Evolutionary conservation across 2,797 vertebrate genomes (phyloP), one percentile per base, ranked within the genome.

Genomic region (Poecilia velifera): DNA sequence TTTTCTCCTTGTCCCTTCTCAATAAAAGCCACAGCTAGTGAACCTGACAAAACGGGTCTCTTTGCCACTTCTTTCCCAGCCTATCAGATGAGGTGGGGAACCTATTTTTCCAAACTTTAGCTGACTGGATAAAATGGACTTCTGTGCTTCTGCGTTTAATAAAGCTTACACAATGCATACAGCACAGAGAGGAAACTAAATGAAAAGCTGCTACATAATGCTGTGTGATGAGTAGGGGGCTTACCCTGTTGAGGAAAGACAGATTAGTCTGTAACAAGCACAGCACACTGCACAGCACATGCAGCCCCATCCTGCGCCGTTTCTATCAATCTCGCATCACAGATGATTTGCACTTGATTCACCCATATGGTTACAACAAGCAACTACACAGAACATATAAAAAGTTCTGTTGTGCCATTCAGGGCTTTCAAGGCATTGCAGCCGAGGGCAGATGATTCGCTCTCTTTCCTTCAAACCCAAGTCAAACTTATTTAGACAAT

Each of bases 401-500:
- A 68, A 41, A 2, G 28, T 13, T 9, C 1, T 3, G 34, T 34
- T 68, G 34, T 41, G 25, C 10, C 31, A 64, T 41, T 25, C 3
- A 13, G 20, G 20, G 39, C 7, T 25, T 68, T 68, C 66, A 14
- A n/a, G 66, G 10, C 10, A 70, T 25, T n/a, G 5, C 13, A 13
- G 22, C 66, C 4, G 3, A 41, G 76, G 85, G 83, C 88, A 77
- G 53, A 72, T 47, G 16, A 76, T 72, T 86, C 72, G 77, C 77
- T 80, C 82, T 86, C 76, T 28, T 91, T 49, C 74, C 79, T 85
- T 81, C 79, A 81, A 78, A 87, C 86, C 85, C 84, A 73, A 89
- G 74, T 88, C 82, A 85, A 86, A 88, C 87, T 90, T 89, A 76
- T 92, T 91, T 90, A 88, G 86, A 92, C 90, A 84, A 89, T 88